Evolutionary conservation across 2,797 vertebrate species (phyloP), one percentile per base, ranked within the genome.

Genomic region (Acrossocheilus wenchowensis): DNA sequence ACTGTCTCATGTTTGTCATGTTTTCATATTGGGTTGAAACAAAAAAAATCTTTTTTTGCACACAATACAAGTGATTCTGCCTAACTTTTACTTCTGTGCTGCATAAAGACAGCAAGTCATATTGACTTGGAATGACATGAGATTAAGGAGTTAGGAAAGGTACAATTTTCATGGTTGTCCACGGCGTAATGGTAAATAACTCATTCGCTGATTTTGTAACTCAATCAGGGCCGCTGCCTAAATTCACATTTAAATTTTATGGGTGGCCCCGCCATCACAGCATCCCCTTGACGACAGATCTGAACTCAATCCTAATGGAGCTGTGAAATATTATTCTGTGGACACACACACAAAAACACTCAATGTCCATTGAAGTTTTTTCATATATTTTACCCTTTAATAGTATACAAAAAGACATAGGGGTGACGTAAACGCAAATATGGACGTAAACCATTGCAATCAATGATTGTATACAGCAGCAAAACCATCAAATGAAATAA

Each of bases 311-410:
- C 48, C 69, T 30, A 74, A 34, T 45, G 79, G 17, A 26, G 12
- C 39, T 5, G 60, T 54, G 50, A 68, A 21, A 68, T 52, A 50
- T 64, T 57, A 81, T 50, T 75, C 54, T 26, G 23, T 26, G 62
- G 12, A 77, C 36, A 74, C 26, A 82, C 45, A 83, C 77, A 83
- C 71, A 68, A 30, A 34, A 66, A 66, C 26, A 83, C 1, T n/a
- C 60, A 73, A 21, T 11, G 48, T n/a, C 11, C 87, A 91, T 91
- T 95, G 93, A 93, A 94, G 21, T 62, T 43, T 52, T 72, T 52
- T 43, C 15, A 52, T 94, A 94, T 96, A 95, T 95, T 93, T 95
- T 92, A 96, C 94, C 94, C 95, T 96, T 94, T 95, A 95, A 95
- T 96, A 93, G 95, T 95, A 92, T 92, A 92, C 88, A 96, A 95